phyloP scores from a whole-genome alignment of 2,888 invertebrate species.

The Callyntrura sp. region DNA sequence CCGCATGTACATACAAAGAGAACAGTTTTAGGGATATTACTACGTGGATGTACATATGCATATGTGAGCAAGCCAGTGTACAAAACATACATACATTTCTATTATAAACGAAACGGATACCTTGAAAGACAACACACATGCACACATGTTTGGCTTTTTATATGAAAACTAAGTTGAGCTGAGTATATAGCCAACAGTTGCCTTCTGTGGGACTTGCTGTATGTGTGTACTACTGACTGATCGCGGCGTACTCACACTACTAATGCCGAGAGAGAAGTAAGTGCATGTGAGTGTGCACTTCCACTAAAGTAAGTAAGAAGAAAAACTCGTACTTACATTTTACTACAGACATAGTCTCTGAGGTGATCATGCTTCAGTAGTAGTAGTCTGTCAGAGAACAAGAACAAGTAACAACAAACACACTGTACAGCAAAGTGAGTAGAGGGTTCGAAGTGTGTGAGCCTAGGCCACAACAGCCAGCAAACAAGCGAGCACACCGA shows the following conservation, averaged over 20 bases:
- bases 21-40: too few relatives aligned
- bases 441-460: background rate
- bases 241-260: conserved; percentile 59
- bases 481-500: conserved; percentile 23
- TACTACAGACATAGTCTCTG: conserved; percentile 65
- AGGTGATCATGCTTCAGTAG: conserved; percentile 74
- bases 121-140: conserved; percentile 31
- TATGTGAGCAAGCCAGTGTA: too few relatives aligned
- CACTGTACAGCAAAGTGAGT: conserved; percentile 40
- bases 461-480: conserved; percentile 58
- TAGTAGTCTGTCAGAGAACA: conserved; percentile 75
- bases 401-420: conserved; percentile 74
- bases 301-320: conserved; percentile 20
- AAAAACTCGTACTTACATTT: conserved; percentile 63
- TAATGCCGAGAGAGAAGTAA: conserved; percentile 32
- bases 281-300: conserved; percentile 56
- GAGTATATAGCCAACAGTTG: conserved; percentile 55
- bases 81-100: background rate
- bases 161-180: conserved; percentile 54
- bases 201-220: conserved; percentile 63
- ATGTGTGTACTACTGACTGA: conserved; percentile 52
- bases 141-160: conserved; percentile 53
- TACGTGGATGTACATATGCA: background rate
- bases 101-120: conserved; percentile 28
- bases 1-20: conserved; percentile 2